Base-by-base conservation (phyloP, 2,113 vertebrate genomes). In the Oreocharis arfaki region DNA sequence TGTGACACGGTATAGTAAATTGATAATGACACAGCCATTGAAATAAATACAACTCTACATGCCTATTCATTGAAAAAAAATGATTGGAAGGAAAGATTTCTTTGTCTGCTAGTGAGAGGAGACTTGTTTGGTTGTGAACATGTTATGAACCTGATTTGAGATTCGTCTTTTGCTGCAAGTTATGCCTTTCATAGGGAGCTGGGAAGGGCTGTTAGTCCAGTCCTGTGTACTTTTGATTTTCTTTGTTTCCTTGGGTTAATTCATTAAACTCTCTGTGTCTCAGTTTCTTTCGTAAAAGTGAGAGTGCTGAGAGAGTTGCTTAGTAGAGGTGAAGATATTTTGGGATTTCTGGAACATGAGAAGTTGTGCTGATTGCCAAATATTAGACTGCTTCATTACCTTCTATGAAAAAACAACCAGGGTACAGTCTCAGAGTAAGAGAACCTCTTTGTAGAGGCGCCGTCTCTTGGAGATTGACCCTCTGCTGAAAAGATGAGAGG, bases 1-100 rank as follows among this genome's bases (percentile, higher is more conserved):
- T 94, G 93, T 96, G 96, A 84, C 86, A 95, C 39, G 32, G 46
- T 89, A 82, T 59, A 94, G 73, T 96, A 89, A 96, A 95, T 92
- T 61, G 76, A 59, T 91, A 93, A 87, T 75, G 73, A 84, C 78
- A 71, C 83, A 80, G 42, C 49, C 10, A 3, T 19, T 80, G 92
- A 87, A 78, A 64, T 84, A 87, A 90, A 71, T 95, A 16, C 60
- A 81, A 81, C 44, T 88, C 49, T 30, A 60, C 22, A 33, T 0
- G 0, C 89, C 84, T 84, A 39, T 84, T 97, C 76, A 86, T 73
- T 90, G 78, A 94, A 96, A 95, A 95, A 84, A 96, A 95, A 92
- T 82, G 79, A 42, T 70, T 69, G 39, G 64, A 49, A 86, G 78
- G 93, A 55, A 91, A 64, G 50, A 68, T 84, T 82, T 69, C 63